Percentiles rank a stretch among this genome's conserved stretches.
Evolutionary conservation across 2,113 vertebrate genomes (phyloP).

Genomic region (Pelmatolapia mariae): DNA sequence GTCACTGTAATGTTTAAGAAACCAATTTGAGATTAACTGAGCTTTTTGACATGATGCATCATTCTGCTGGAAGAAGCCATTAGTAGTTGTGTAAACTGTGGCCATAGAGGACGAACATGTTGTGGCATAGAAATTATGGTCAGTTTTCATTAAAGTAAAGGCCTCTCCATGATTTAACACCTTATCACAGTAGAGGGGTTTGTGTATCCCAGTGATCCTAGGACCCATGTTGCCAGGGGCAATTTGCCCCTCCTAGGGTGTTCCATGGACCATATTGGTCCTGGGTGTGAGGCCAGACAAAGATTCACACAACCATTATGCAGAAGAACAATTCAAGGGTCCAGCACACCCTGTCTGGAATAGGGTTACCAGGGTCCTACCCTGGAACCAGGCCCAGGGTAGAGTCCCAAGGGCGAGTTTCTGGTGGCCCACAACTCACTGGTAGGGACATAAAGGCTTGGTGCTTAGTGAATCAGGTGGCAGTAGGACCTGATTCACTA

Average conservation of each 20-base stretch:
- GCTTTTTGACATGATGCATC: neutral
- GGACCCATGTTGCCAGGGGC: neutral
- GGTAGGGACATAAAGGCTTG: neutral
- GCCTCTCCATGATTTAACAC: neutral
- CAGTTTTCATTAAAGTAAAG: neutral
- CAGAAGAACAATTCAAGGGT: neutral
- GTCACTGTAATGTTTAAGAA: neutral
- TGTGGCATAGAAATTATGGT: neutral
- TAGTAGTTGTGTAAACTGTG: neutral
- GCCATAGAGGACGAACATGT: neutral
- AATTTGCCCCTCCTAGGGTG: neutral
- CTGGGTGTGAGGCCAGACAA: neutral
- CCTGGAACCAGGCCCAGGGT: neutral
- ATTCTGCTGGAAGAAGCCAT: neutral
- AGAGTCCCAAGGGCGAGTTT: neutral
- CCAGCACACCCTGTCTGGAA: neutral
- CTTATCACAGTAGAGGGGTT: neutral
- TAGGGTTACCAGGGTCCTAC: neutral
- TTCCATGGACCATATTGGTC: neutral
- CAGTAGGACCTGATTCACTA: too few species aligned
- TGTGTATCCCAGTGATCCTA: neutral
- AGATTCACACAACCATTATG: neutral
- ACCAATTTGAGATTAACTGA: neutral
- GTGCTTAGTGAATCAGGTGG: accelerated
- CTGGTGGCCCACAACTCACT: accelerated